phyloP scores from a whole-genome alignment of 2,797 vertebrate genomes.

The Spheniscus humboldti region DNA sequence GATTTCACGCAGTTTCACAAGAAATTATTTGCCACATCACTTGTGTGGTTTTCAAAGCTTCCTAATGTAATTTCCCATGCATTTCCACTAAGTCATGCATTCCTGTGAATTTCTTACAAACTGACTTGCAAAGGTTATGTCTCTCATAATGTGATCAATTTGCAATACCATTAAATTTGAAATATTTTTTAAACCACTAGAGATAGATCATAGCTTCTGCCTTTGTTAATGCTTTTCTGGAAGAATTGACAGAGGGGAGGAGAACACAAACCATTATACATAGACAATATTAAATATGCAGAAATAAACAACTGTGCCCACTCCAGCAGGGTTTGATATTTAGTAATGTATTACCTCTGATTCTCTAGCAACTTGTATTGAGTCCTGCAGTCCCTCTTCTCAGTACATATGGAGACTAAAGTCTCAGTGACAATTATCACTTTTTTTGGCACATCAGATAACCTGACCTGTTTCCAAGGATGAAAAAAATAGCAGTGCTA shows the following conservation, averaged over 20 bases:
- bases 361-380: neutral
- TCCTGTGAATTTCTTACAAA: constrained; percentile 6
- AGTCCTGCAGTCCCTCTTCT: neutral
- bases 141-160: constrained; percentile 18
- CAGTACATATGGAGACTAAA: neutral
- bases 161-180: constrained; percentile 28
- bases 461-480: neutral
- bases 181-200: constrained; percentile 5
- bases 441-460: neutral
- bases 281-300: neutral
- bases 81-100: neutral
- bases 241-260: neutral
- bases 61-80: constrained; percentile 14
- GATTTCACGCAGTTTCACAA: constrained; percentile 17
- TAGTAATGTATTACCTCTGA: neutral
- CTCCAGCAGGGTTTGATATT: neutral
- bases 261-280: neutral
- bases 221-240: neutral
- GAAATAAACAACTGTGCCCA: neutral
- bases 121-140: neutral
- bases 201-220: neutral
- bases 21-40: constrained; percentile 15
- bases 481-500: neutral
- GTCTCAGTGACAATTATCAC: neutral
- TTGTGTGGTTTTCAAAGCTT: constrained; percentile 25